Conservation (phyloP, 2,113 vertebrate species). For the human region GRCh38 chr9:97995001-97995500, state of each 20-base stretch:
- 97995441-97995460: neutral
- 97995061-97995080: neutral
- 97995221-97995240: neutral
- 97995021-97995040: conserved; percentile 10
- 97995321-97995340: neutral
- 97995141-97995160: neutral
- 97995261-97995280: neutral
- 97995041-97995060: neutral
- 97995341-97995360: neutral
- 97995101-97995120: neutral
- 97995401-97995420: neutral
- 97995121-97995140: neutral
- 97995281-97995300: neutral
- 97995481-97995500: neutral
- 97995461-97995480: conserved; percentile 16
- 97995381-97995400: neutral
- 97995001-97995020: neutral
- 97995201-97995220: neutral
- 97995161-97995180: neutral
- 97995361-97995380: neutral
- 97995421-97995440: neutral
- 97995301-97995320: neutral
- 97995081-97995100: neutral
- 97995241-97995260: neutral
- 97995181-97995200: neutral